Base-by-base conservation (phyloP, 1,140 invertebrate species). In the Neodiprion lecontei region DNA sequence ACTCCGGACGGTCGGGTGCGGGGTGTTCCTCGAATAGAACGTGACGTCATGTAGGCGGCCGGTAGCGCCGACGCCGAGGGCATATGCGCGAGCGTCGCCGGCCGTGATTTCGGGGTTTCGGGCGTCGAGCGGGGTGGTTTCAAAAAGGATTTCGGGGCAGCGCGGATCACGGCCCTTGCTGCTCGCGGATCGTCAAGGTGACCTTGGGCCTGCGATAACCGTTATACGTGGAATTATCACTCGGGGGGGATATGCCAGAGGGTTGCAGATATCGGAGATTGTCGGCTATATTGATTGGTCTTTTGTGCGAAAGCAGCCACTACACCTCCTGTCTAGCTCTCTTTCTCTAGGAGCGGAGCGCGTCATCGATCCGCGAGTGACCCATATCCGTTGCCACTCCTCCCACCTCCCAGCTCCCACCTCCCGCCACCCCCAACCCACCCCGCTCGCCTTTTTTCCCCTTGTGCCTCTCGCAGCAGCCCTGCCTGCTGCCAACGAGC, bases 361-460 rank as follows among this genome's bases (percentile, higher is more conserved):
- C 74, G 72, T 84, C 79, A 88, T 88, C 87, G 87, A 88, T 88
- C 86, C 83, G 79, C 74, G 81, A 86, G 84, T 88, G 87, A 88
- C 87, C 87, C 84, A 88, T 86, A 88, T 88, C 85, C 67, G 23
- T 61, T 21, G 69, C 70, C 48, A 61, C 69, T 69, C 70, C 69
- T 17, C n/a, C 66, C 65, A 65, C 72, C 76, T 72, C 71, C 67
- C 72, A 65, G 47, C 69, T 17, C n/a, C 66, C 65, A 65, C 72
- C 76, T 72, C 71, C 76, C 50, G 61, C 70, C 69, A 10, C 70
- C 72, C 72, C 72, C 47, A 71, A 67, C 76, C 53, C 67, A 74
- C 53, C 65, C 17, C 68, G 75, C 69, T 73, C 69, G 74, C 70
- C 65, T 75, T 71, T 40, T 69, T 65, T 53, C 65, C 49, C 74